These are phyloP conservation scores for Onychomys arenicola DNA, from an alignment of 2,797 vertebrate genomes.

Conservation along the genomic window DNA sequence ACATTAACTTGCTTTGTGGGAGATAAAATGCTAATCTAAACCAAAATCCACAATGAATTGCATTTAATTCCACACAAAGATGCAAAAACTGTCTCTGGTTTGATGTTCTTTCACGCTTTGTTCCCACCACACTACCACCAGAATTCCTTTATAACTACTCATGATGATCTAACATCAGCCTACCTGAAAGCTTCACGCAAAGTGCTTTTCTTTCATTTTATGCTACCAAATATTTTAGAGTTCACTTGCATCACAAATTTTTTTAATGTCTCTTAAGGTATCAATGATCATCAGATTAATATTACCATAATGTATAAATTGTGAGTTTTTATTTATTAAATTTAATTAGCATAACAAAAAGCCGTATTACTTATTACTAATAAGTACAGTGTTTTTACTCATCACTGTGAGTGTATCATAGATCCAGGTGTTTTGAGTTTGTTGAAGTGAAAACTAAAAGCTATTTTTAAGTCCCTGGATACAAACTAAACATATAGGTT, in stretches of 20 bases:
- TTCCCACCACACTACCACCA: too few species aligned
- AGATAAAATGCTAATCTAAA: neutral
- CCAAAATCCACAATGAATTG: neutral
- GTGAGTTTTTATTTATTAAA: fast-evolving
- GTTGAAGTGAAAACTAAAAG: neutral
- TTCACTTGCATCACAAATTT: neutral
- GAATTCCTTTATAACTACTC: neutral
- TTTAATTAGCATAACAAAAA: neutral
- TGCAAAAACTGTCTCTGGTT: neutral
- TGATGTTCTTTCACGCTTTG: neutral
- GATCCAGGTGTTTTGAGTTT: neutral
- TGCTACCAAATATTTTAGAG: neutral
- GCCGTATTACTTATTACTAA: neutral
- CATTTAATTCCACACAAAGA: neutral
- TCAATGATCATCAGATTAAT: neutral
- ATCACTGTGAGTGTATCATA: too few species aligned
- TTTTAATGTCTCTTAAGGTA: neutral
- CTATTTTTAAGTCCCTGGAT: neutral
- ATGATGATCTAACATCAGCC: neutral
- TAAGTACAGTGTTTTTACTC: neutral
- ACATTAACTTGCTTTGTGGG: neutral
- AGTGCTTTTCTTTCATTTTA: neutral
- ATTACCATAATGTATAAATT: neutral
- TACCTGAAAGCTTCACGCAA: neutral
- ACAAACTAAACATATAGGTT: neutral